Conservation (phyloP, 2,888 invertebrate genomes). For the Callimorpha dominula region DNA sequence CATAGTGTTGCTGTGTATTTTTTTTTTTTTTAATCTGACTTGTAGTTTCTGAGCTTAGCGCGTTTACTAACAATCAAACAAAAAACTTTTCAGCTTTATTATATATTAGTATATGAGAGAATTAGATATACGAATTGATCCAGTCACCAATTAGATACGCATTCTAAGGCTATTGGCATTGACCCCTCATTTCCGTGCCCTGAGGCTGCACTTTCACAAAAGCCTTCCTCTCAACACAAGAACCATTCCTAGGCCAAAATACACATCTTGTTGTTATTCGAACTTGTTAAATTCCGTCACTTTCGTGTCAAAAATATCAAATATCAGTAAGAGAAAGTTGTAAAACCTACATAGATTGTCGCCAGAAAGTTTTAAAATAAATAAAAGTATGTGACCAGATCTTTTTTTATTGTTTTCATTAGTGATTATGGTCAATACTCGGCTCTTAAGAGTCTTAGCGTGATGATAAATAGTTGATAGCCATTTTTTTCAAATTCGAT, state of each 20-base stretch:
- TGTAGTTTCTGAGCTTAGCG: too few relatives aligned
- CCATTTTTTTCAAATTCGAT: too few relatives aligned
- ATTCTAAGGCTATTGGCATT: conserved; percentile 45
- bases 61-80: too few relatives aligned
- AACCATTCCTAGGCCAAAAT: conserved; percentile 32
- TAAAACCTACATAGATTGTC: conserved; percentile 17
- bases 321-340: conserved; percentile 29
- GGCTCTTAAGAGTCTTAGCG: too few relatives aligned
- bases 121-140: conserved; percentile 26
- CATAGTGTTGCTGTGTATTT: too few relatives aligned
- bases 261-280: conserved; percentile 27
- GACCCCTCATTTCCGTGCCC: conserved; percentile 58
- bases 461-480: too few relatives aligned
- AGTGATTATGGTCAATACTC: too few relatives aligned
- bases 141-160: conserved; percentile 34
- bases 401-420: neutral
- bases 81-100: neutral
- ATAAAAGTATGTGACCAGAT: neutral
- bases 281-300: conserved; percentile 18
- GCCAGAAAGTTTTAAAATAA: neutral
- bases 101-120: conserved; percentile 2
- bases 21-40: too few relatives aligned
- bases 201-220: conserved; percentile 66
- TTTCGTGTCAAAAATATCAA: conserved; percentile 19
- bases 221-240: conserved; percentile 48